phyloP scores from a whole-genome alignment of 2,888 invertebrate genomes.

The Microchrysa polita region DNA sequence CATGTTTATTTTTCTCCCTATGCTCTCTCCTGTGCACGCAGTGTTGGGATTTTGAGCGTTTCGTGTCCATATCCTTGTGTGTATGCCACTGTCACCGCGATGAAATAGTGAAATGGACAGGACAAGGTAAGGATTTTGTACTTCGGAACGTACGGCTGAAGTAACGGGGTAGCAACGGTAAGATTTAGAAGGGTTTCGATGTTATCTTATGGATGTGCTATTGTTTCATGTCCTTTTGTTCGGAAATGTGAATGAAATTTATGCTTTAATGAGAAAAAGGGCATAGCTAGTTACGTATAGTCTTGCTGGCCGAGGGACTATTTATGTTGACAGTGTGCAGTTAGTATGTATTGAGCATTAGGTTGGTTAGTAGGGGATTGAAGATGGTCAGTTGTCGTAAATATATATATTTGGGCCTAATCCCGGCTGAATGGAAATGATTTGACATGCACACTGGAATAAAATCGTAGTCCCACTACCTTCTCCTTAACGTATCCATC shows the following conservation, averaged over 20 bases:
- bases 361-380: too few species aligned
- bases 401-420: too few species aligned
- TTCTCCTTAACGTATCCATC: too few species aligned
- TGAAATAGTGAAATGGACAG: slow-evolving; percentile 37
- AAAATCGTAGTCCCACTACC: too few species aligned
- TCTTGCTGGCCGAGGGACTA: too few species aligned
- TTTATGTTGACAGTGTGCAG: too few species aligned
- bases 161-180: background rate
- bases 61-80: background rate
- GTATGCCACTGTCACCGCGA: background rate
- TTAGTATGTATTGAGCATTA: too few species aligned
- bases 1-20: too few species aligned
- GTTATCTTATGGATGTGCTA: slow-evolving; percentile 36
- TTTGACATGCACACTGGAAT: too few species aligned
- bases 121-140: slow-evolving; percentile 6
- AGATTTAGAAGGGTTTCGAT: slow-evolving; percentile 40
- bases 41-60: background rate
- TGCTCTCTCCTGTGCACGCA: background rate
- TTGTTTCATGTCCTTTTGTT: slow-evolving; percentile 23
- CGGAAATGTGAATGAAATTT: slow-evolving; percentile 3
- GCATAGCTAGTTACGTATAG: too few species aligned
- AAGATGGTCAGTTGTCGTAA: too few species aligned
- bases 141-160: background rate
- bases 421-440: too few species aligned
- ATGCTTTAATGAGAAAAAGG: slow-evolving; percentile 3